Percentiles rank a stretch among this genome's conserved stretches.
phyloP scores from a whole-genome alignment of 2,797 vertebrate species.

The Mionectes olivaceus region DNA sequence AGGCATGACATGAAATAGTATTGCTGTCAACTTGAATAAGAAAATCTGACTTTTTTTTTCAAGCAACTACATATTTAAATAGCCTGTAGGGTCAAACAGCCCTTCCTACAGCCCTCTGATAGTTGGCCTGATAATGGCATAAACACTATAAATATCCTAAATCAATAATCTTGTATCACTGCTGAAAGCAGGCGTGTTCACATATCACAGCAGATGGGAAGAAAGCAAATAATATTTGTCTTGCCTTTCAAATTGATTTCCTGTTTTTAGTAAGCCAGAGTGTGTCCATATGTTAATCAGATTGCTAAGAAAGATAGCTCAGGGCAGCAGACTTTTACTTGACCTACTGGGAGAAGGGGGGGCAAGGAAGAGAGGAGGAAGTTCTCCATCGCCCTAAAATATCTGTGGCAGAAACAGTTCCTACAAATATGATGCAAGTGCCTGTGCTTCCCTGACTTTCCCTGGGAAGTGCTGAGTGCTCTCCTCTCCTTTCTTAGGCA shows the following conservation, averaged over 20 bases:
- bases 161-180: constrained; percentile 40
- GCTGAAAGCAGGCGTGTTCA: constrained; percentile 49
- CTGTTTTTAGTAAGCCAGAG: constrained; percentile 60
- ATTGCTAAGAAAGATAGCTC: constrained; percentile 60
- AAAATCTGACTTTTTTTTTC: not conserved
- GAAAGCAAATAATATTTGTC: constrained; percentile 72
- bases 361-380: constrained; percentile 14
- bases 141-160: constrained; percentile 51
- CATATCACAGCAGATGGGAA: constrained; percentile 70
- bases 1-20: constrained; percentile 62
- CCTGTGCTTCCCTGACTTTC: not conserved
- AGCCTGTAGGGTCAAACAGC: constrained; percentile 32
- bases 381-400: not conserved
- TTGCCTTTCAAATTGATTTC: constrained; percentile 72
- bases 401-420: not conserved
- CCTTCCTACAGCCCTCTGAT: constrained; percentile 36
- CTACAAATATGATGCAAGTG: not conserved
- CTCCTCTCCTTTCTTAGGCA: not conserved
- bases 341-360: not conserved
- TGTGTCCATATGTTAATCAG: constrained; percentile 77
- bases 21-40: constrained; percentile 62
- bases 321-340: constrained; percentile 57
- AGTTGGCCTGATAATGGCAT: constrained; percentile 32
- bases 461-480: not conserved
- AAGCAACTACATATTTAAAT: not conserved